These are phyloP conservation scores for Cyanoramphus novaezelandiae DNA, from an alignment of 2,113 vertebrate genomes.

Conservation along the genomic window DNA sequence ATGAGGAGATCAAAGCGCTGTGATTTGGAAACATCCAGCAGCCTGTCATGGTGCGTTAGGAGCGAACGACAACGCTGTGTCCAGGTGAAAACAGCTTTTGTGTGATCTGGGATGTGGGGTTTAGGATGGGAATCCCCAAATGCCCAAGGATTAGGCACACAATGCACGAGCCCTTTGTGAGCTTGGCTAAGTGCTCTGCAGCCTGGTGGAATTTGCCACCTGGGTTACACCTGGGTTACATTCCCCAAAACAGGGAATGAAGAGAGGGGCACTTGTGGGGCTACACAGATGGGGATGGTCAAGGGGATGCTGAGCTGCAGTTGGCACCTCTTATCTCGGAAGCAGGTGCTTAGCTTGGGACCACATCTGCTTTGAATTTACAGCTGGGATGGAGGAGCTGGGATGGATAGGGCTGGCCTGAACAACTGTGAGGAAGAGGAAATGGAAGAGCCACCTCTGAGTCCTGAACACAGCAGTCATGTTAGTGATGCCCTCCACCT, in stretches of 20 bases:
- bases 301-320: background rate
- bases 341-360: background rate
- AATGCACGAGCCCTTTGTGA: background rate
- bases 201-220: slow-evolving; percentile 7
- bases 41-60: slow-evolving; percentile 12
- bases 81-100: slow-evolving; percentile 40
- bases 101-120: background rate
- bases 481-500: background rate
- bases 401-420: background rate
- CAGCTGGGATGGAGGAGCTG: background rate
- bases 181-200: background rate
- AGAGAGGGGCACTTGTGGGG: fast-evolving
- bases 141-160: background rate
- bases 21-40: background rate
- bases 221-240: background rate
- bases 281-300: background rate
- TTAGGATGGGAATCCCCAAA: slow-evolving; percentile 26
- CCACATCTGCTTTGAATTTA: background rate
- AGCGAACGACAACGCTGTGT: background rate
- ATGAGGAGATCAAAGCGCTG: slow-evolving; percentile 18
- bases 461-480: fast-evolving
- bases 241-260: background rate
- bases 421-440: background rate
- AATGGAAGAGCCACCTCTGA: background rate
- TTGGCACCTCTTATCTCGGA: background rate